These are phyloP conservation scores for Rhineura floridana DNA, from an alignment of 2,113 vertebrate genomes.

Conservation along the genomic window DNA sequence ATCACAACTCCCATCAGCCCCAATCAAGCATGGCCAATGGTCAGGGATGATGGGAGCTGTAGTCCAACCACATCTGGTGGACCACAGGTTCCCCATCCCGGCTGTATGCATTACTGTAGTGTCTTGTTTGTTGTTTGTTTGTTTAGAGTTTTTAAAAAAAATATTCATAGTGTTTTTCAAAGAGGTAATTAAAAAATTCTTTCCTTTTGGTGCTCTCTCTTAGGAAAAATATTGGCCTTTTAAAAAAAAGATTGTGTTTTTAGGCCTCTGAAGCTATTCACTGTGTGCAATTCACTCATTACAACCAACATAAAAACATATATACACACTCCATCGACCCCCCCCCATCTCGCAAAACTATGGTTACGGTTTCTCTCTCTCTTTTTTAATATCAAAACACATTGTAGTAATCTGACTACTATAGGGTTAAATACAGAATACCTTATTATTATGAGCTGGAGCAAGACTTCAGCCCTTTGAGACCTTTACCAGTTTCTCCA, in stretches of 20 bases:
- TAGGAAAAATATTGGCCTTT: background rate
- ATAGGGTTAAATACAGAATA: too few species aligned
- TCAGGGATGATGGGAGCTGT: too few species aligned
- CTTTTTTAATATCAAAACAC: too few species aligned
- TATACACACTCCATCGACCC: too few species aligned
- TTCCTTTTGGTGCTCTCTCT: background rate
- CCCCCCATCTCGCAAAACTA: too few species aligned
- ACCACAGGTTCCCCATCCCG: too few species aligned
- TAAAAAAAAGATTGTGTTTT: background rate
- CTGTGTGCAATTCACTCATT: background rate
- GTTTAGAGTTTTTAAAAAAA: too few species aligned
- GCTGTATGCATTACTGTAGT: too few species aligned
- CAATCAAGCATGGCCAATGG: background rate
- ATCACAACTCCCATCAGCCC: background rate
- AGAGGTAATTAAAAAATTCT: background rate
- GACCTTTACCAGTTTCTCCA: background rate
- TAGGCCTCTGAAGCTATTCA: background rate
- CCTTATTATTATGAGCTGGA: background rate
- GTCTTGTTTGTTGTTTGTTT: too few species aligned
- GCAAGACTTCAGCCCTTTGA: background rate
- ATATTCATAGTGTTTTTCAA: background rate
- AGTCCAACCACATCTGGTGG: too few species aligned
- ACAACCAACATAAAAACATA: background rate
- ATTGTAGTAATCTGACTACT: too few species aligned
- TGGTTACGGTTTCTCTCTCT: too few species aligned